A percentile compares a stretch with the other conserved stretches of the same genome.
Evolutionary conservation across 2,797 vertebrate species (phyloP).

Genomic region (Galagoides demidoff): DNA sequence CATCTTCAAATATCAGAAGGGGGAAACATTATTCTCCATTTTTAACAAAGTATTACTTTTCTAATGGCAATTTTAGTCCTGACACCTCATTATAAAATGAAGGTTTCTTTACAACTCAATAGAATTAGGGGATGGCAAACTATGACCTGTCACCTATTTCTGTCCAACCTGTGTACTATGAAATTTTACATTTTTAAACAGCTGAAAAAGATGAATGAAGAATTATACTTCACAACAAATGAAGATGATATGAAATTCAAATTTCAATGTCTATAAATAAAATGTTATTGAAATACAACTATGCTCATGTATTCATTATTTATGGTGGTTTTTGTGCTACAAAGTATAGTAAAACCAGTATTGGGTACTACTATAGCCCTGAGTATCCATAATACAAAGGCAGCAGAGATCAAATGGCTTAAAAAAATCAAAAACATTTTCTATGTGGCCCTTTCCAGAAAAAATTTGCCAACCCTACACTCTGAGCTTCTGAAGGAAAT

Average conservation of each 20-base stretch:
- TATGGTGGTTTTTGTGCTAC: background rate
- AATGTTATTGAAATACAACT: background rate
- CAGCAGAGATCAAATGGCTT: background rate
- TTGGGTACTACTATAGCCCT: rapidly evolving
- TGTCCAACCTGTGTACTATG: background rate
- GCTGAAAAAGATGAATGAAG: background rate
- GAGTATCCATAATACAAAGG: background rate
- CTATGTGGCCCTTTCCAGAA: background rate
- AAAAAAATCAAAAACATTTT: background rate
- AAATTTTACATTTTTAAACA: background rate
- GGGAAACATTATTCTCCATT: background rate
- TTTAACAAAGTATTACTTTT: background rate
- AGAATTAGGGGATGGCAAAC: background rate
- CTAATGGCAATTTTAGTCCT: background rate
- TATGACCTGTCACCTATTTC: background rate
- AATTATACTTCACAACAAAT: background rate
- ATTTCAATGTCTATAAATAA: background rate
- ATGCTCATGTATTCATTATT: background rate
- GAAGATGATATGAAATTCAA: background rate
- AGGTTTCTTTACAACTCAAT: background rate
- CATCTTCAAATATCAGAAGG: background rate
- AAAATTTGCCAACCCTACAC: background rate
- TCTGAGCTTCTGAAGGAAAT: background rate
- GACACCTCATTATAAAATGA: background rate
- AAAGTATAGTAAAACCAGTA: background rate